Conservation (phyloP, 2,113 vertebrate genomes). For the Speoplatyrhinus poulsoni region DNA sequence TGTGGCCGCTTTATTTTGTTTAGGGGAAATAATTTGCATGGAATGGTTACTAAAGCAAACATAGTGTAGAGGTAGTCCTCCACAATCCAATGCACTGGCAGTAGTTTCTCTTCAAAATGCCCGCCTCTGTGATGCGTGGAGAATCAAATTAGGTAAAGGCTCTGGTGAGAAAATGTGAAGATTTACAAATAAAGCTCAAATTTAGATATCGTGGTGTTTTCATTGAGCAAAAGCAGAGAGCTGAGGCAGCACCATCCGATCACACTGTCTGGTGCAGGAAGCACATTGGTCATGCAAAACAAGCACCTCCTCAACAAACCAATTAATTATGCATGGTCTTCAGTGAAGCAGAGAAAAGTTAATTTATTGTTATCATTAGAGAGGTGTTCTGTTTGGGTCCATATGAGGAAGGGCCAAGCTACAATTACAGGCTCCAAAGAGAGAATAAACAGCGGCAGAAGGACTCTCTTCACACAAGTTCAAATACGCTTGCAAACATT, state of each 20-base stretch:
- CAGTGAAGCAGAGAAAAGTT: slow-evolving; percentile 72
- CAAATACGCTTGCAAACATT: slow-evolving; percentile 11
- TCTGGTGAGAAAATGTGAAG: not conserved
- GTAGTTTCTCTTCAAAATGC: no score
- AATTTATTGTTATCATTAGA: slow-evolving; percentile 80
- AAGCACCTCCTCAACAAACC: slow-evolving; percentile 67
- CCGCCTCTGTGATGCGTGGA: slow-evolving; percentile 3
- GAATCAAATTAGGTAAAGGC: slow-evolving; percentile 7
- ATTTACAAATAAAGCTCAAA: slow-evolving; percentile 48
- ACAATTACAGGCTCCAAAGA: slow-evolving; percentile 45
- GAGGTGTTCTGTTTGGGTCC: slow-evolving; percentile 60
- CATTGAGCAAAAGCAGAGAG: slow-evolving; percentile 50
- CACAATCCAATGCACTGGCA: no score
- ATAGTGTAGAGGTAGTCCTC: no score
- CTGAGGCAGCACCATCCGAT: slow-evolving; percentile 63
- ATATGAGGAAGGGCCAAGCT: slow-evolving; percentile 37
- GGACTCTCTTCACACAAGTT: slow-evolving; percentile 20
- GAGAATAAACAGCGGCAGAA: not conserved
- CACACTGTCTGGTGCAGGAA: slow-evolving; percentile 51
- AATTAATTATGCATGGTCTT: slow-evolving; percentile 79
- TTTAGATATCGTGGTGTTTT: slow-evolving; percentile 45
- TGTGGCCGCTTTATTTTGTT: no score
- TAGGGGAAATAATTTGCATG: no score
- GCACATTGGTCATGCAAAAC: slow-evolving; percentile 66
- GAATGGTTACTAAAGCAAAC: no score